These are phyloP conservation scores for Trididemnum nubilum DNA, from an alignment of 23 tunicate genomes.

Conservation along the genomic window DNA sequence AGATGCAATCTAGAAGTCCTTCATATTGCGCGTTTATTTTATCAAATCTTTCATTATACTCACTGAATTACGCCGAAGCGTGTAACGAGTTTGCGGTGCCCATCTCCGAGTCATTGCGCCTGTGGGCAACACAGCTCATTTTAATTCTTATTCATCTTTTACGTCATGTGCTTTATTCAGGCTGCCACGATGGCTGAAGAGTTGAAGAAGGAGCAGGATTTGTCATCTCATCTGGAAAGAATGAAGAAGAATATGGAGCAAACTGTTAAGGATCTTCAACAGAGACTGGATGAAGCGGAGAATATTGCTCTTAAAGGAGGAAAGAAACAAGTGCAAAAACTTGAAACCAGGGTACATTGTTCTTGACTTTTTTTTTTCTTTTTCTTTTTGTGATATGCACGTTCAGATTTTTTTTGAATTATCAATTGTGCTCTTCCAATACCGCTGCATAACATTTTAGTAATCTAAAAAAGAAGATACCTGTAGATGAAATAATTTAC, in stretches of 20 bases:
- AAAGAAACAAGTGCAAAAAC: conserved; percentile 95
- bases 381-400: not conserved
- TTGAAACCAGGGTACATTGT: conserved; percentile 74
- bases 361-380: not conserved
- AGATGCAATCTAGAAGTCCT: not conserved
- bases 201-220: conserved; percentile 96
- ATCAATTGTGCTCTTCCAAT: not conserved
- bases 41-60: too few relatives aligned
- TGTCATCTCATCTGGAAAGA: conserved; percentile 93
- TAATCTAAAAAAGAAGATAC: too few relatives aligned
- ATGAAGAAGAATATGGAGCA: conserved; percentile 99
- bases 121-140: not conserved
- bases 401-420: not conserved
- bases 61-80: too few relatives aligned
- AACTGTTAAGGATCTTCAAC: conserved; percentile 95
- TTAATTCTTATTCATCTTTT: too few relatives aligned
- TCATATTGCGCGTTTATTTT: not conserved
- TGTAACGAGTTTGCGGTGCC: too few relatives aligned
- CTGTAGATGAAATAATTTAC: too few relatives aligned
- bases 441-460: too few relatives aligned
- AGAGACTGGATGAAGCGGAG: conserved; percentile 93
- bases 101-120: too few relatives aligned
- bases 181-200: conserved; percentile 98
- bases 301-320: conserved; percentile 98
- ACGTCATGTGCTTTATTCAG: too few relatives aligned